Conservation (phyloP, 1,140 invertebrate species). For the Ceratoteleas bidentatus region DNA sequence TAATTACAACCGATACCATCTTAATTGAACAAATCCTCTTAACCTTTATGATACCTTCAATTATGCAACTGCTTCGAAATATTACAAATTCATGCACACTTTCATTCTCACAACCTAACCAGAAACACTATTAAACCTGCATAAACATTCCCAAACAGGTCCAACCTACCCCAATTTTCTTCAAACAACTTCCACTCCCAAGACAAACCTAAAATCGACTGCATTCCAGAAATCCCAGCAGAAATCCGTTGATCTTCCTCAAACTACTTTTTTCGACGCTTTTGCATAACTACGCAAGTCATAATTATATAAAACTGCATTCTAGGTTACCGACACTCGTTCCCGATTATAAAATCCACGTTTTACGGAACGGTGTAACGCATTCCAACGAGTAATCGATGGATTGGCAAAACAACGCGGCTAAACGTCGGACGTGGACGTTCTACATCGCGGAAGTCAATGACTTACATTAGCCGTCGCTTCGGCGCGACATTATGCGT, state of each 20-base stretch:
- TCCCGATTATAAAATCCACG: slow-evolving; percentile 31
- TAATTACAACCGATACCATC: too few relatives aligned
- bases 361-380: slow-evolving; percentile 26
- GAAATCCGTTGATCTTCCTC: too few relatives aligned
- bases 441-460: slow-evolving; percentile 34
- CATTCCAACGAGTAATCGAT: slow-evolving; percentile 35
- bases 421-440: slow-evolving; percentile 28
- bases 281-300: slow-evolving; percentile 36
- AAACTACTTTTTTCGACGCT: slow-evolving; percentile 6
- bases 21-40: too few relatives aligned
- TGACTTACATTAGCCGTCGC: slow-evolving; percentile 23
- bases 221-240: too few relatives aligned
- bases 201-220: too few relatives aligned
- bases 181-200: neutral
- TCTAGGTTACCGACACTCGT: slow-evolving; percentile 30
- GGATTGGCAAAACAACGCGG: slow-evolving; percentile 21
- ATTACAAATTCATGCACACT: too few relatives aligned
- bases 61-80: too few relatives aligned
- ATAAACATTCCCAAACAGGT: too few relatives aligned
- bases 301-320: slow-evolving; percentile 47
- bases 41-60: too few relatives aligned
- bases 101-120: too few relatives aligned
- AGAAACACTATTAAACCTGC: too few relatives aligned
- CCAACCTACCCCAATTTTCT: too few relatives aligned
- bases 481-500: slow-evolving; percentile 17